Base-by-base conservation (phyloP, 1,140 invertebrate genomes). In the Philotrypesis tridentata region DNA sequence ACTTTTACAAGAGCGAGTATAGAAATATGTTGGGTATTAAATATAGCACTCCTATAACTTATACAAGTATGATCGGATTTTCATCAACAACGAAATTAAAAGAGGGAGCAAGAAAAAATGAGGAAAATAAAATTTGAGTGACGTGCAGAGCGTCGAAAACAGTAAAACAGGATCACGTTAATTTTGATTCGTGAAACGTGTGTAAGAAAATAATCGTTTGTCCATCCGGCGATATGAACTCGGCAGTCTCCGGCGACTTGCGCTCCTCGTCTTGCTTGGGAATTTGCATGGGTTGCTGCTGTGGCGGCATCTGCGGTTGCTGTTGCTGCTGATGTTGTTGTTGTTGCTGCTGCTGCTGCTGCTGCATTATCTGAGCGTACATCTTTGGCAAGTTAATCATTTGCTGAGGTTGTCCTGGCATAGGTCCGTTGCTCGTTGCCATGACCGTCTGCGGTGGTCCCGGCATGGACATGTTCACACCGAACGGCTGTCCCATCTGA, bases 201-300 rank as follows among this genome's bases (percentile, higher is more conserved):
- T n/a, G 12, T 29, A 29, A 63, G 7, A 31, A 27, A 80, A 61
- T 71, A 71, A 37, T 72, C 11, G 76, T 70, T 67, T 71, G 6
- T 40, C 72, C 17, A 40, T 70, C 63, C 33, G 33, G 91, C 25
- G 91, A 90, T 82, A 92, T 92, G 0, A 92, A 83, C 65, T 91
- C 91, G 23, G 90, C 91, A 29, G 88, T 89, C 79, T 89, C 90
- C 1, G 87, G 86, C 78, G 91, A 90, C 8, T 85, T 17, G 17
- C 88, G 85, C 33, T 89, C 86, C 29, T 84, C 85, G 27, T 84
- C 33, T 48, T 84, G 82, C 23, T 83, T 87, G 6, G 7, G 60
- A 17, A 60, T n/a, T 37, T 74, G 48, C 48, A 73, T 63, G 6
- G 79, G 61, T 74, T 80, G 78, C n/a, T 80, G 79, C 9, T 25